A percentile compares a stretch with the other conserved stretches of the same genome.
Evolutionary conservation across 2,113 vertebrate genomes (phyloP).

Genomic region (Crotalus viridis): DNA sequence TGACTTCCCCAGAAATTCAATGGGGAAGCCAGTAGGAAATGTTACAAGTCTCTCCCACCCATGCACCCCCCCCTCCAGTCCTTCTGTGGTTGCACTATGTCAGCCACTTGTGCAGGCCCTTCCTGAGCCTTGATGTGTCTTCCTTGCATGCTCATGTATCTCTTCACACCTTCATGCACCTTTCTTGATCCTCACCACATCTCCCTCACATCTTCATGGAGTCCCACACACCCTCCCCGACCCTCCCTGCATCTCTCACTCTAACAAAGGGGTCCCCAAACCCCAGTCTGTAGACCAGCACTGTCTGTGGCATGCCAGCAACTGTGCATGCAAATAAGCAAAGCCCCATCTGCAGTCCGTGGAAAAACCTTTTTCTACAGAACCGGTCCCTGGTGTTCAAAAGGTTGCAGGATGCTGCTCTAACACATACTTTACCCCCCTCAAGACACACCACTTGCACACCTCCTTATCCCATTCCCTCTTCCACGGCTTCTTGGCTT

Average conservation of each 20-base stretch:
- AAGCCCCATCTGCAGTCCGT: no score
- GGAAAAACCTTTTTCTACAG: no score
- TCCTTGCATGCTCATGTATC: neutral
- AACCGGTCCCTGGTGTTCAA: no score
- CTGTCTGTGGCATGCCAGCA: no score
- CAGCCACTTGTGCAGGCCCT: neutral
- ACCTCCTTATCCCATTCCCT: no score
- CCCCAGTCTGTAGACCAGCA: no score
- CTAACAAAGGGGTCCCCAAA: neutral
- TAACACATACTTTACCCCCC: neutral
- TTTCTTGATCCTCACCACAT: neutral
- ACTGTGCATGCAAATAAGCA: no score
- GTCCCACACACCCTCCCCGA: no score
- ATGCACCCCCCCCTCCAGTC: neutral
- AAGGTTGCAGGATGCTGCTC: no score
- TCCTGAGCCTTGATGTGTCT: neutral
- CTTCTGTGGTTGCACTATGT: neutral
- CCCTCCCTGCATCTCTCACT: neutral
- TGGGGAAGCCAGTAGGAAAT: neutral
- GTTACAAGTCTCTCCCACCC: neutral
- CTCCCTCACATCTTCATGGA: no score
- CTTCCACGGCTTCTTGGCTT: neutral
- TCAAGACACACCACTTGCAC: neutral
- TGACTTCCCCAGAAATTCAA: neutral
- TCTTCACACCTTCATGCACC: neutral